Percentiles rank a stretch among this genome's conserved stretches.
phyloP scores from a whole-genome alignment of 2,113 vertebrate genomes.

The Thinocorus orbignyianus region DNA sequence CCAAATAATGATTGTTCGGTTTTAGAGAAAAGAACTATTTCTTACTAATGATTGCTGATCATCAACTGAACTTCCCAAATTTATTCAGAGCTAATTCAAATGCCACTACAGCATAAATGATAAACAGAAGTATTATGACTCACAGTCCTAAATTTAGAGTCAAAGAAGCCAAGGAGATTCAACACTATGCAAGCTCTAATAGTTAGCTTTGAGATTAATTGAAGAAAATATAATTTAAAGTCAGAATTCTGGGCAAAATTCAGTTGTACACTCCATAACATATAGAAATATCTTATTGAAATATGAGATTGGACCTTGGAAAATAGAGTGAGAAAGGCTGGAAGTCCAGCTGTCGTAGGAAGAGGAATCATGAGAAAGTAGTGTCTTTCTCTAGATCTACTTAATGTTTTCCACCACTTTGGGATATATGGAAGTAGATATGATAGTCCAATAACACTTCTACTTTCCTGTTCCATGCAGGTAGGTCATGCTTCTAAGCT shows the following conservation, averaged over 20 bases:
- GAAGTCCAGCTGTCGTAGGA: not conserved
- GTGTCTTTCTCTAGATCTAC: not conserved
- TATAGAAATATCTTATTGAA: not conserved
- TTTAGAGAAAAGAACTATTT: not conserved
- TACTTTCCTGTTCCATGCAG: not conserved
- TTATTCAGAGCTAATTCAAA: not conserved
- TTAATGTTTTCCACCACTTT: not conserved
- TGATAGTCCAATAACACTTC: not conserved
- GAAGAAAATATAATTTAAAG: not conserved
- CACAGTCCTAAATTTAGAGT: not conserved
- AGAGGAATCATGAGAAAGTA: not conserved
- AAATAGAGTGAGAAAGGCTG: not conserved
- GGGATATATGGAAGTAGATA: not conserved
- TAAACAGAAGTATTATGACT: not conserved
- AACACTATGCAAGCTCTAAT: not conserved
- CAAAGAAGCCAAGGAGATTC: not conserved
- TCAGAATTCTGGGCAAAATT: not conserved
- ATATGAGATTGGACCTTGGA: not conserved
- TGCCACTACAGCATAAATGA: not conserved
- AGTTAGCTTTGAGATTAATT: not conserved
- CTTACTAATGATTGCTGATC: not conserved
- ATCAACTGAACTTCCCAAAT: not conserved
- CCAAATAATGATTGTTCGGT: not conserved
- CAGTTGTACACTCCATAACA: not conserved
- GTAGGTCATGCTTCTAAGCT: not conserved